Conservation (phyloP, 2,113 vertebrate species). For the Ceyx margarethae region DNA sequence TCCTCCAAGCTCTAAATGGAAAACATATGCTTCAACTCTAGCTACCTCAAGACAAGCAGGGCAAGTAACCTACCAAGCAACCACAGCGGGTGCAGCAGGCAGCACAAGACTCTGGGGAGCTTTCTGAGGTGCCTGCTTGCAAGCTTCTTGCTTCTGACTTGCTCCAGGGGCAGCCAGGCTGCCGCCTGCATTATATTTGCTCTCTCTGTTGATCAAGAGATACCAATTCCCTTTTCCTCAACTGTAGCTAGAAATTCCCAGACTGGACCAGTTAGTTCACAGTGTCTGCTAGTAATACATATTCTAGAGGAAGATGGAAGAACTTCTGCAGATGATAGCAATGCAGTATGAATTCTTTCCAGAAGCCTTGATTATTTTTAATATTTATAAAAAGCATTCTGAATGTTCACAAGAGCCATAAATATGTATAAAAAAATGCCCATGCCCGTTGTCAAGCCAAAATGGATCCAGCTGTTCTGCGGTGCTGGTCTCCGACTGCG, state of each 20-base stretch:
- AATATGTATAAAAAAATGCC: constrained; percentile 51
- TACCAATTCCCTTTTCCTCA: constrained; percentile 48
- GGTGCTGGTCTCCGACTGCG: constrained; percentile 39
- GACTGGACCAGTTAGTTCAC: constrained; percentile 42
- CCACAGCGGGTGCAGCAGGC: constrained; percentile 48
- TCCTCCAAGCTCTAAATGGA: constrained; percentile 56
- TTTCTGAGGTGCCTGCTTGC: constrained; percentile 46
- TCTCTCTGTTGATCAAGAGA: constrained; percentile 52
- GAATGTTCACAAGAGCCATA: constrained; percentile 39
- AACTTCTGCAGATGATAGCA: constrained; percentile 56
- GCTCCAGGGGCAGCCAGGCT: constrained; percentile 58
- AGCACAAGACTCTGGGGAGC: constrained; percentile 12
- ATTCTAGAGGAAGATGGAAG: constrained; percentile 56
- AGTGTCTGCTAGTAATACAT: constrained; percentile 35
- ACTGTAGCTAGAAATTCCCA: constrained; percentile 37
- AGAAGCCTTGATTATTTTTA: constrained; percentile 58
- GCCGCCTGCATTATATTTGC: constrained; percentile 50
- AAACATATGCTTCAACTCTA: constrained; percentile 38
- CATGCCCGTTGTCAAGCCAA: constrained; percentile 58
- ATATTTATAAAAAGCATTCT: constrained; percentile 58
- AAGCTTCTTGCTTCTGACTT: constrained; percentile 56
- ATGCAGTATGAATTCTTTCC: constrained; percentile 55
- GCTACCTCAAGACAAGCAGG: constrained; percentile 45
- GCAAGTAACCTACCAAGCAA: constrained; percentile 45
- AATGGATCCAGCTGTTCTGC: constrained; percentile 62